Conservation (phyloP, 2,797 vertebrate genomes). For the Luscinia megarhynchos region DNA sequence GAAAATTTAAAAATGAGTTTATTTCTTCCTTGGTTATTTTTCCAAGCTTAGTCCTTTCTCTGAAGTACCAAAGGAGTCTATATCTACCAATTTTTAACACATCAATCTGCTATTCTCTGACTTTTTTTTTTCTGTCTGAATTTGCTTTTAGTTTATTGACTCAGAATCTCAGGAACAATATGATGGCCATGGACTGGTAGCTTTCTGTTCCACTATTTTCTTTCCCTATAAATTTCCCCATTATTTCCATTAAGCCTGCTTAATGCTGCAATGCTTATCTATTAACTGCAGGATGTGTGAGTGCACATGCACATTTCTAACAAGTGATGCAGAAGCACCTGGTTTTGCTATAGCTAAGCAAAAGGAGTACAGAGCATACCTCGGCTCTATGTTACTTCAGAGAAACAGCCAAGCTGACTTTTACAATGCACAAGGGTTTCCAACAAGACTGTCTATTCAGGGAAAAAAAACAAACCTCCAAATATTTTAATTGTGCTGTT, state of each 20-base stretch:
- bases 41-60: background rate
- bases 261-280: background rate
- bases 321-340: background rate
- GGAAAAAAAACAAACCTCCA: no score
- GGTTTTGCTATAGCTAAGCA: background rate
- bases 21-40: background rate
- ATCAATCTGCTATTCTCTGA: background rate
- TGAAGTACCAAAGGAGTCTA: background rate
- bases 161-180: background rate
- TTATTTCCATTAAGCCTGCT: background rate
- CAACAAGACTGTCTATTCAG: accelerated
- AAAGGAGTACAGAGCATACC: background rate
- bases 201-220: background rate
- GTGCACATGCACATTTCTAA: background rate
- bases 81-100: background rate
- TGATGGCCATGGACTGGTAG: background rate
- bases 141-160: background rate
- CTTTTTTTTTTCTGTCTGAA: background rate
- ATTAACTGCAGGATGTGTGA: background rate
- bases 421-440: background rate
- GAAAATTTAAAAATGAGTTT: background rate
- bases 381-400: background rate
- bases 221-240: background rate
- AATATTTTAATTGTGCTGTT: background rate
- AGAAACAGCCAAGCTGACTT: background rate